Evolutionary conservation across 2,888 invertebrate species (phyloP).

Genomic region (Chymomyza fuscimana): DNA sequence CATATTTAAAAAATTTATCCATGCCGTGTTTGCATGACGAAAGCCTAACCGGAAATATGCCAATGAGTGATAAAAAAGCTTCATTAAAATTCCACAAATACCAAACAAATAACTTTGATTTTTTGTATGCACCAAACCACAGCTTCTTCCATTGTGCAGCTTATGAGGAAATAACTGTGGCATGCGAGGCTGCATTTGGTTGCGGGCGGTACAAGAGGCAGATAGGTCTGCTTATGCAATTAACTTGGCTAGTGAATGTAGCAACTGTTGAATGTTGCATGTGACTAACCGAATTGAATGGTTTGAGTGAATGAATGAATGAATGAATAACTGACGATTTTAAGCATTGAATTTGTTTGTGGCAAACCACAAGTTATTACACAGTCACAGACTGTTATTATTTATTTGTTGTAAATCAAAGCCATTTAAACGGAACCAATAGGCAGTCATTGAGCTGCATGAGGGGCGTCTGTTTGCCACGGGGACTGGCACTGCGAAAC

Average conservation of each 20-base stretch:
- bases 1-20: no score
- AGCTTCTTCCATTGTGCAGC: conserved; percentile 5
- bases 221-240: conserved; percentile 62
- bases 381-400: conserved; percentile 9
- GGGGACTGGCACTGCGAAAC: conserved; percentile 35
- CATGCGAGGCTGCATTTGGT: conserved; percentile 35
- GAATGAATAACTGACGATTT: conserved; percentile 17
- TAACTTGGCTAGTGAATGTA: conserved; percentile 57
- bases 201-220: not conserved
- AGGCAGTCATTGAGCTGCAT: conserved; percentile 40
- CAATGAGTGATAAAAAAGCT: not conserved
- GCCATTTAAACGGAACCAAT: conserved; percentile 47
- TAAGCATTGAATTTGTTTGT: conserved; percentile 18
- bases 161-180: conserved; percentile 56
- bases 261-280: conserved; percentile 56
- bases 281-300: conserved; percentile 19
- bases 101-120: not conserved
- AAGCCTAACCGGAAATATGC: not conserved
- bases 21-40: no score
- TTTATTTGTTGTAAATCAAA: conserved; percentile 12
- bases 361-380: conserved; percentile 52
- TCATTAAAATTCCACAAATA: not conserved
- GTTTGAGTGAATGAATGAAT: conserved; percentile 21
- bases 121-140: not conserved
- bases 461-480: not conserved